phyloP scores from a whole-genome alignment of 2,113 vertebrate species.

The Trematocara nigrifrons region DNA sequence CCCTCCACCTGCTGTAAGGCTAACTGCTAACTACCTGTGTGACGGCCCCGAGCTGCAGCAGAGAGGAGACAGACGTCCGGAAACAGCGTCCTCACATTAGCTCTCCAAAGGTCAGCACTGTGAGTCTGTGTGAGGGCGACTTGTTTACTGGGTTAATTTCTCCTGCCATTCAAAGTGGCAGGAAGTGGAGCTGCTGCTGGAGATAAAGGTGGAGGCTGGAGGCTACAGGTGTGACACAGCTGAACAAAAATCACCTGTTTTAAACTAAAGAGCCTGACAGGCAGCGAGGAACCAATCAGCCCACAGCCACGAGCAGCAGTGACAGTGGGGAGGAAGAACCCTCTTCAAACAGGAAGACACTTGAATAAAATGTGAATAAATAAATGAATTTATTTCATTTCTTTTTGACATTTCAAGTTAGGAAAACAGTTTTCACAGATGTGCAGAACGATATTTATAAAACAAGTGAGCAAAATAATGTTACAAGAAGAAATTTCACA shows the following conservation, averaged over 20 bases:
- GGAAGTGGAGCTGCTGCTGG: neutral
- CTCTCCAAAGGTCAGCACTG: neutral
- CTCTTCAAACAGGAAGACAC: neutral
- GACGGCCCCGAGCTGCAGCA: neutral
- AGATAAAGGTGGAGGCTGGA: neutral
- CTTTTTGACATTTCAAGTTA: neutral
- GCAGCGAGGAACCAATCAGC: neutral
- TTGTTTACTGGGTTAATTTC: neutral
- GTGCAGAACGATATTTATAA: neutral
- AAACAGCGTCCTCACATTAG: neutral
- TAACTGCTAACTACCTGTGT: neutral
- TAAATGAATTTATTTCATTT: neutral
- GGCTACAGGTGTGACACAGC: neutral
- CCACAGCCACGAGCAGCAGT: neutral
- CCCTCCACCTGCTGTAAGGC: neutral
- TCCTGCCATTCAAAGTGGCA: neutral
- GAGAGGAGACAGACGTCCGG: neutral
- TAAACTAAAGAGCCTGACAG: neutral
- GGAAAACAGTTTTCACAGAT: fast-evolving
- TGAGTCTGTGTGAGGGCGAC: neutral
- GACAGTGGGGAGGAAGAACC: neutral
- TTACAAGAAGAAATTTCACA: neutral
- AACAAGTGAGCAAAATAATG: neutral
- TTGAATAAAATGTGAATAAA: neutral
- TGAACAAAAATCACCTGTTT: neutral